Percentiles rank a stretch among this genome's conserved stretches.
Conservation (phyloP, 2,797 vertebrate genomes). For the Hozukius guyotensis region DNA sequence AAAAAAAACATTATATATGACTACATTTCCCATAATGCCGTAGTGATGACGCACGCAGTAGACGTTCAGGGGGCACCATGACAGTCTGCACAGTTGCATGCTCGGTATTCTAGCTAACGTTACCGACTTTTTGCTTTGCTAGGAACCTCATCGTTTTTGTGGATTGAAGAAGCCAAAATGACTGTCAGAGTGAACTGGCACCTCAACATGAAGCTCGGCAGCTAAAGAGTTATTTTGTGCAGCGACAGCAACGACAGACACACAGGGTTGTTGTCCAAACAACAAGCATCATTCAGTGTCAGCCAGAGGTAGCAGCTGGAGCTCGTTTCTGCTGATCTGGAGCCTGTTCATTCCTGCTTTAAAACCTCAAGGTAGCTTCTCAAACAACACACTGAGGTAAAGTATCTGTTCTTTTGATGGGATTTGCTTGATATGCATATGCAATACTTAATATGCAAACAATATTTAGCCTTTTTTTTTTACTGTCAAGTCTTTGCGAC, state of each 20-base stretch:
- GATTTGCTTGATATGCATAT: not conserved
- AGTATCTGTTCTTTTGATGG: not conserved
- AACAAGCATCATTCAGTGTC: slow-evolving; percentile 53
- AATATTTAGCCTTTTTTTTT: not conserved
- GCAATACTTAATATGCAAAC: not conserved
- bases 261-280: slow-evolving; percentile 21
- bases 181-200: not conserved
- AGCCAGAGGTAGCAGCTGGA: slow-evolving; percentile 45
- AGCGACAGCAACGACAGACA: slow-evolving; percentile 6
- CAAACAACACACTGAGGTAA: not conserved
- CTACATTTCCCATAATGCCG: slow-evolving; percentile 73
- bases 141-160: not conserved
- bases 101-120: slow-evolving; percentile 7
- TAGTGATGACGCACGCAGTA: slow-evolving; percentile 31
- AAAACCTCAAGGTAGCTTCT: not conserved
- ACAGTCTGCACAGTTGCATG: slow-evolving; percentile 56
- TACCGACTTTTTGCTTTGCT: slow-evolving; percentile 29
- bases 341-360: not conserved
- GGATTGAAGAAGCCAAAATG: not conserved
- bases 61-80: slow-evolving; percentile 58
- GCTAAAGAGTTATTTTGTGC: not conserved
- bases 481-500: not conserved
- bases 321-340: slow-evolving; percentile 4
- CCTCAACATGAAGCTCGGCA: not conserved
- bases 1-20: not conserved